Conservation (phyloP, 2,113 vertebrate species). For the Protobothrops flavoviridis region DNA sequence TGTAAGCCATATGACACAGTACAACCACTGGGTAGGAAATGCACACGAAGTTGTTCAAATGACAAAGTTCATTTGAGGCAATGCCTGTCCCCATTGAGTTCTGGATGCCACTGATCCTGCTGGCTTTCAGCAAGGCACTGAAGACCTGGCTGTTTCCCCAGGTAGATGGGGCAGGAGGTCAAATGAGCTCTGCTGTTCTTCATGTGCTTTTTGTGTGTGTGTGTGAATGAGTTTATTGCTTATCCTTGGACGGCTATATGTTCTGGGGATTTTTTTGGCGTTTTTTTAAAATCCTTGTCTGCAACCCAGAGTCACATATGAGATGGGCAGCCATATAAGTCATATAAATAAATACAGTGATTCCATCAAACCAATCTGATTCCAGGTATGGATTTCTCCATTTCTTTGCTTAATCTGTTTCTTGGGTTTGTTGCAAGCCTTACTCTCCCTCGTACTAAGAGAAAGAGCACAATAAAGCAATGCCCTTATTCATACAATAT, state of each 20-base stretch:
- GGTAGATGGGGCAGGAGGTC: neutral
- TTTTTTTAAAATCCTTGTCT: neutral
- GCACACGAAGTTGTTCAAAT: neutral
- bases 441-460: neutral
- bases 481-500: neutral
- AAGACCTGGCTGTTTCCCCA: neutral
- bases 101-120: neutral
- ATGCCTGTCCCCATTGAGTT: neutral
- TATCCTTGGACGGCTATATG: neutral
- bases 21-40: neutral
- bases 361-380: neutral
- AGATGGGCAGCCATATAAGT: neutral
- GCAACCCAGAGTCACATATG: neutral
- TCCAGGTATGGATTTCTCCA: neutral
- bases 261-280: neutral
- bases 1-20: neutral
- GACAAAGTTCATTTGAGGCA: neutral
- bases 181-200: neutral
- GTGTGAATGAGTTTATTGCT: neutral
- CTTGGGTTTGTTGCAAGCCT: neutral
- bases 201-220: neutral
- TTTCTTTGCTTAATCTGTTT: neutral
- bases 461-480: constrained; percentile 14
- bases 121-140: neutral
- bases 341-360: neutral